phyloP scores from a whole-genome alignment of 2,888 invertebrate species.

The Chromoteleia sp. region DNA sequence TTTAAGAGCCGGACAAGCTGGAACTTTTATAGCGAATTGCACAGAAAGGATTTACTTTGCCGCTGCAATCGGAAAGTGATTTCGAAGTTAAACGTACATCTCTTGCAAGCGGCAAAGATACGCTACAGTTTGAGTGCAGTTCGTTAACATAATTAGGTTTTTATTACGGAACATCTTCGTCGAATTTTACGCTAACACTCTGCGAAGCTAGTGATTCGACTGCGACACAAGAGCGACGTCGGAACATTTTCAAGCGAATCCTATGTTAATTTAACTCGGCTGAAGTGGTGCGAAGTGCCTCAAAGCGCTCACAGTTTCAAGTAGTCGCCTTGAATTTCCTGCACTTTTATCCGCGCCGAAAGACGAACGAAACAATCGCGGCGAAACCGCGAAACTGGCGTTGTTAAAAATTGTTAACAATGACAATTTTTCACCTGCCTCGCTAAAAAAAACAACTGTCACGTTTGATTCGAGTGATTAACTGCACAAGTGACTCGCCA shows the following conservation, averaged over 20 bases:
- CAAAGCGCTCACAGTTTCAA: conserved; percentile 29
- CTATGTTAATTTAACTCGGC: conserved; percentile 48
- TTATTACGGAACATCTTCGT: conserved; percentile 44
- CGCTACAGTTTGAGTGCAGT: not conserved
- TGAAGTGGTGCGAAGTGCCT: conserved; percentile 39
- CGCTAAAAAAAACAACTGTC: conserved; percentile 5
- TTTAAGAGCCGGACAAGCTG: too few relatives aligned
- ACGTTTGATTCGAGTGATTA: conserved; percentile 17
- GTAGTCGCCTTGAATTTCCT: conserved; percentile 35
- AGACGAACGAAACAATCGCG: conserved; percentile 8
- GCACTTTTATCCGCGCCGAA: conserved; percentile 10
- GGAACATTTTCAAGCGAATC: conserved; percentile 38
- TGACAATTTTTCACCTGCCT: not conserved
- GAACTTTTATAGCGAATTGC: not conserved
- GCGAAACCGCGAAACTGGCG: not conserved
- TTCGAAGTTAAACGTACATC: conserved; percentile 8
- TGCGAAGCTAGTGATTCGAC: conserved; percentile 19
- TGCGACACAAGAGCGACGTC: conserved; percentile 34
- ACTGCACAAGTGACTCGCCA: conserved; percentile 13
- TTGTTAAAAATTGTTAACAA: not conserved
- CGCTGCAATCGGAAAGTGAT: conserved; percentile 19
- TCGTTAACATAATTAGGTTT: conserved; percentile 50
- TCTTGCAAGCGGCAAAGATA: conserved; percentile 7
- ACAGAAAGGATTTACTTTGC: not conserved
- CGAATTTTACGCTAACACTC: conserved; percentile 36